phyloP scores from a whole-genome alignment of 2,888 invertebrate genomes.

The Periphyllus acericola region DNA sequence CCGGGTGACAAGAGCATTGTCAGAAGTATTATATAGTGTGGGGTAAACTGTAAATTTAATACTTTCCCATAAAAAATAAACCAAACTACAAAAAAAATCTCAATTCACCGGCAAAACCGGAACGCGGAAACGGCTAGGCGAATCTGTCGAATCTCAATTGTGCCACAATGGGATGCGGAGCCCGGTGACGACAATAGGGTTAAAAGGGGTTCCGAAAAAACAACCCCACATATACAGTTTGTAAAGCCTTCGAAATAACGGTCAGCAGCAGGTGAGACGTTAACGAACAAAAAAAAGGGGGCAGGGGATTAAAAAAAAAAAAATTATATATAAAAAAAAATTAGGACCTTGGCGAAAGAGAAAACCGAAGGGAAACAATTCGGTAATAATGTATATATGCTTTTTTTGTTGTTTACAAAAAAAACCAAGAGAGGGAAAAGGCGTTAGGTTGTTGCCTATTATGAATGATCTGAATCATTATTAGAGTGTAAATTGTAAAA shows the following conservation, averaged over 20 bases:
- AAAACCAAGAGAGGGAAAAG: constrained; percentile 32
- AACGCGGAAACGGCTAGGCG: constrained; percentile 52
- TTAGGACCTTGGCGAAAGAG: constrained; percentile 48
- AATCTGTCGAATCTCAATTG: constrained; percentile 58
- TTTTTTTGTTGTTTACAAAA: constrained; percentile 49
- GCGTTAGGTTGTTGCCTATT: constrained; percentile 30
- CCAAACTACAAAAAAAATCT: not conserved
- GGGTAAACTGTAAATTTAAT: constrained; percentile 45
- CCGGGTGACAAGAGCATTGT: constrained; percentile 56
- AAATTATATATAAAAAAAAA: constrained; percentile 20
- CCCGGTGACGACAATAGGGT: constrained; percentile 52
- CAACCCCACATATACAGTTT: constrained; percentile 11
- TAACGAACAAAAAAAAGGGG: constrained; percentile 49
- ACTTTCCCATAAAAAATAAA: constrained; percentile 51
- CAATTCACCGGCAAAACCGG: constrained; percentile 50
- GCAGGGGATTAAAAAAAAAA: constrained; percentile 38
- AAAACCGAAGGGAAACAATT: constrained; percentile 51
- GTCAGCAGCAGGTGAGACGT: constrained; percentile 58
- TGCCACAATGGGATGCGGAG: constrained; percentile 52
- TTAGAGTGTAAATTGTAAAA: constrained; percentile 47
- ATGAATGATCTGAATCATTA: constrained; percentile 44
- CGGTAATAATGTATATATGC: constrained; percentile 47
- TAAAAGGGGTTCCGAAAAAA: constrained; percentile 55
- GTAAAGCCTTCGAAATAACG: constrained; percentile 44
- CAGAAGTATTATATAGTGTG: constrained; percentile 52